Evolutionary conservation across 2,113 vertebrate species (phyloP).

Genomic region (Ciconia maguari): DNA sequence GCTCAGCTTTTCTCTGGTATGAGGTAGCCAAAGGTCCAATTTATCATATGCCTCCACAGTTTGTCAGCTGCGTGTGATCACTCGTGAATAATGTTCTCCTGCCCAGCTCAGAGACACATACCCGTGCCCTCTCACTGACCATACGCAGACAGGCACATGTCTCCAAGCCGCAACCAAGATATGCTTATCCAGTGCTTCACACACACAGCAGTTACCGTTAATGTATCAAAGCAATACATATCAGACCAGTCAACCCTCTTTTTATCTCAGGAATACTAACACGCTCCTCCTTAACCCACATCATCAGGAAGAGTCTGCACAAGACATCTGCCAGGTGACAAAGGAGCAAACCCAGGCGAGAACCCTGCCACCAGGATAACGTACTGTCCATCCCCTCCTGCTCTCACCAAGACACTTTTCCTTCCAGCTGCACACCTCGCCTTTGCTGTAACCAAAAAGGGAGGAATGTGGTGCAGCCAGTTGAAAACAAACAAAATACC

Average conservation of each 20-base stretch:
- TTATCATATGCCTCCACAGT: neutral
- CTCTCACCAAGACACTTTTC: neutral
- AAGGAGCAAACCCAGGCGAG: neutral
- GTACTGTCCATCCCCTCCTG: neutral
- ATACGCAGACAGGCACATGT: rapidly evolving
- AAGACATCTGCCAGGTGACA: neutral
- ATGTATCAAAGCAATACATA: neutral
- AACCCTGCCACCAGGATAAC: neutral
- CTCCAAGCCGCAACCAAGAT: neutral
- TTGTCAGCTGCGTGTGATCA: constrained; percentile 5
- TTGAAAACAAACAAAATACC: neutral
- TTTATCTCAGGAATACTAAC: neutral
- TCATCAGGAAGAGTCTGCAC: neutral
- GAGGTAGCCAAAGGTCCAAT: neutral
- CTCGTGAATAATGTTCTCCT: constrained; percentile 2
- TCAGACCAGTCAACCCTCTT: neutral
- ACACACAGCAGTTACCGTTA: neutral
- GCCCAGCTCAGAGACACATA: neutral
- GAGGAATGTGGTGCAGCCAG: neutral
- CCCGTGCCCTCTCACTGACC: neutral
- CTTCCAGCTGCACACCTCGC: neutral
- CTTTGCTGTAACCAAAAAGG: neutral
- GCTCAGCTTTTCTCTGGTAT: neutral
- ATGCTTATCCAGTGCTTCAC: neutral
- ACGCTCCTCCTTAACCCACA: neutral